Evolutionary conservation across 2,888 invertebrate genomes (phyloP).

Genomic region (Meiosimyza platycephala): DNA sequence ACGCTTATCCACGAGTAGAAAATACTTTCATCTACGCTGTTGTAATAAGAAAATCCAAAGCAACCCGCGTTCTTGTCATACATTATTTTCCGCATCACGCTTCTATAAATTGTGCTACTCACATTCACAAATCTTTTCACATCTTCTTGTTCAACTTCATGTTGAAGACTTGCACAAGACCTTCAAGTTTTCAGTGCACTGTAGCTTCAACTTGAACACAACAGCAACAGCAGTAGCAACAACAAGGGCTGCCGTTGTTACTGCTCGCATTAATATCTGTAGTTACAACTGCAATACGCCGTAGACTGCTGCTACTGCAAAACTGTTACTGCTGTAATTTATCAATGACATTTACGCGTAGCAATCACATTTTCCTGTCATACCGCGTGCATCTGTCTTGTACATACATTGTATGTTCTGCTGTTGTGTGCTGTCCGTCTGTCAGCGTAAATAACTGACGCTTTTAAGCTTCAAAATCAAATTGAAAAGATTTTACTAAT

Average conservation of each 20-base stretch:
- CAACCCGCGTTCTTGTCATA: slow-evolving; percentile 17
- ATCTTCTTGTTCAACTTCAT: slow-evolving; percentile 13
- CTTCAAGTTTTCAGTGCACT: not conserved
- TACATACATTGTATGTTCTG: too few relatives aligned
- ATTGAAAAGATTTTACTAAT: too few relatives aligned
- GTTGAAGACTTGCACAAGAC: not conserved
- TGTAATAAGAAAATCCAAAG: not conserved
- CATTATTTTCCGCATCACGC: slow-evolving; percentile 39
- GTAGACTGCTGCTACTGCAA: not conserved
- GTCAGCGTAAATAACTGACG: too few relatives aligned
- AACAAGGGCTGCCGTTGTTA: not conserved
- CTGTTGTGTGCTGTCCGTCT: too few relatives aligned
- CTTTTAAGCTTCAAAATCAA: too few relatives aligned
- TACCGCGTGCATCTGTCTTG: too few relatives aligned
- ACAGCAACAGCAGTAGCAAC: slow-evolving; percentile 7
- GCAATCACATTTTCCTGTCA: too few relatives aligned
- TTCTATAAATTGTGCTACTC: slow-evolving; percentile 34
- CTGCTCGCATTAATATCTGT: slow-evolving; percentile 16
- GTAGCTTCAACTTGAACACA: slow-evolving; percentile 1
- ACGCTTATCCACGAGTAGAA: not conserved
- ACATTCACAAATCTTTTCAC: slow-evolving; percentile 35
- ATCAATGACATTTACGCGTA: slow-evolving; percentile 30
- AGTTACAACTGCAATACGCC: slow-evolving; percentile 2
- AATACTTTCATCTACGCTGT: not conserved
- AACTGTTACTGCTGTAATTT: slow-evolving; percentile 26